These are phyloP conservation scores for Phaedon cochleariae DNA, from an alignment of 2,888 invertebrate genomes.

Conservation along the genomic window DNA sequence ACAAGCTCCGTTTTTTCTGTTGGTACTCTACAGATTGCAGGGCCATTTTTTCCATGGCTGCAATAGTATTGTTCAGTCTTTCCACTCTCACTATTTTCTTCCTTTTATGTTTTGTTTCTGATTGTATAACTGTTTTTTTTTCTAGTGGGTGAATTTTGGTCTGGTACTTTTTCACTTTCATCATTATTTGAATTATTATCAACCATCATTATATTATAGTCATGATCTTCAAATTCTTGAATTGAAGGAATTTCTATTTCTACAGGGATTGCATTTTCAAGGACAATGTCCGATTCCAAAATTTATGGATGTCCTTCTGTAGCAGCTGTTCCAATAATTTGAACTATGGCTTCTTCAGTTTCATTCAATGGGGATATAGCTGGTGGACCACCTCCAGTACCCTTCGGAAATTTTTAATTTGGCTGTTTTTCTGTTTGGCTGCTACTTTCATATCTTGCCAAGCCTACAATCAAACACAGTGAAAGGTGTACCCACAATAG, in stretches of 20 bases:
- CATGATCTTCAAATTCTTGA: background rate
- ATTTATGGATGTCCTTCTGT: no score
- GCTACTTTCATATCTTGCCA: conserved; percentile 1
- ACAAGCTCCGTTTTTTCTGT: conserved; percentile 6
- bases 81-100: conserved; percentile 17
- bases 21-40: conserved; percentile 6
- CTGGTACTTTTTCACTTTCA: background rate
- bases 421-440: background rate
- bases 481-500: no score
- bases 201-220: background rate
- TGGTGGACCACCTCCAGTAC: conserved; percentile 12
- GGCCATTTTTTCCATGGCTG: conserved; percentile 10
- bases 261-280: no score
- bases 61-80: conserved; percentile 7
- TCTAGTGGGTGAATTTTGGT: background rate
- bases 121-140: background rate
- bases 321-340: no score
- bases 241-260: background rate
- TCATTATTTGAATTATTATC: background rate
- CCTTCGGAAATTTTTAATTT: conserved; percentile 4
- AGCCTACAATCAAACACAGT: background rate
- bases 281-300: no score
- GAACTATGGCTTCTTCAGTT: no score
- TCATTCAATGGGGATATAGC: background rate
- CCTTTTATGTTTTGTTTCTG: background rate